Base-by-base conservation (phyloP, 2,113 vertebrate species). In the Oreochromis aureus region DNA sequence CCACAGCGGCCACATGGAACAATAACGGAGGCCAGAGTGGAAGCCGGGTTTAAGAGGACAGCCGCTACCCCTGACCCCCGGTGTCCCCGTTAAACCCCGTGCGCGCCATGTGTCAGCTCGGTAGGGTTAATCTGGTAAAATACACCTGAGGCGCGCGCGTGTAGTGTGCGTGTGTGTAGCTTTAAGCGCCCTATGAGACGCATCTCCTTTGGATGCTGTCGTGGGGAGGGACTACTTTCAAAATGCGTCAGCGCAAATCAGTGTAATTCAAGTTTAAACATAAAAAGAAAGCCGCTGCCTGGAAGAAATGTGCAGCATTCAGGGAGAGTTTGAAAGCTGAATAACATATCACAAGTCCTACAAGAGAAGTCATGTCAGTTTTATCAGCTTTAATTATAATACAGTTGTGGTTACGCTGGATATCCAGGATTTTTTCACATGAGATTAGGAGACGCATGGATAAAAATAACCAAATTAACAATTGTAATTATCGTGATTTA, bases 1-100 rank as follows among this genome's bases (percentile, higher is more conserved):
- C 90, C 89, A 90, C 87, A 88, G 88, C 80, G 84, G 84, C 93
- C 93, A 94, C 93, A 94, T 94, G 94, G 93, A 95, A 88, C 91
- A 92, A 92, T 88, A 86, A 89, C 84, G 63, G 83, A 83, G 86
- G 27, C 82, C 9, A 44, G 73, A 39, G 80, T 39, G 56, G 59
- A 41, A 30, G 32, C 22, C 82, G 63, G 87, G 30, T 58, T n/a
- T 11, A 5, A 27, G 56, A 44, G 59, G 82, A 80, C 55, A 11
- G 6, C 36, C 22, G 39, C 30, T 55, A 80, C 54, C 6, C 16
- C 63, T 69, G 82, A 89, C 32, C 71, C 78, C 82, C 69, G 1
- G 16, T 81, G 88, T 56, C 87, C 87, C 56, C 51, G 76, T 48
- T 79, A 41, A 91, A 84, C 63, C 88, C 80, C 69, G 1, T 16